Base-by-base conservation (phyloP, 2,113 vertebrate species). In the Axis porcinus region DNA sequence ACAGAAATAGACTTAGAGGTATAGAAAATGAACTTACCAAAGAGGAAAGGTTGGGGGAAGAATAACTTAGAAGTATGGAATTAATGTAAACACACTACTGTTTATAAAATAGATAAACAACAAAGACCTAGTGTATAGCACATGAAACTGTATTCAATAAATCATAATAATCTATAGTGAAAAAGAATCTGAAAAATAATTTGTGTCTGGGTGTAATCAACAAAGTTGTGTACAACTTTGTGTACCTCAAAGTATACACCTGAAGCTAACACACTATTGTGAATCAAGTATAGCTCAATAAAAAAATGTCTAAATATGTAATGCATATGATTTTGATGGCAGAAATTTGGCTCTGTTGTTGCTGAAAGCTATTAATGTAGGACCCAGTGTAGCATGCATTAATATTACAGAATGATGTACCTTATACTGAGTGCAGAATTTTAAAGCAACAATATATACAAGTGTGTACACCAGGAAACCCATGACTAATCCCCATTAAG, bases 311-410 rank as follows among this genome's bases (percentile, higher is more conserved):
- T 85, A 17, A 21, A 28, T 13, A 52, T 30, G 21, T 9, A 36
- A 30, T 11, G 14, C 0, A 16, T 36, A n/a, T 23, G 7, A 15
- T 79, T 54, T 60, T 23, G 27, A 83, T 36, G 47, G 62, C 5
- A 78, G 47, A n/a, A 55, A 62, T 50, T 16, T 47, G 33, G 60
- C 11, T 16, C 7, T 4, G 3, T 7, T 47, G 33, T 58, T 50
- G 82, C n/a, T 81, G 43, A 21, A 86, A 2, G 33, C 3, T 12
- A 15, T 13, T 17, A 36, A 79, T 0, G 2, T 36, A 25, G 23
- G 57, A 10, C 2, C 43, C 10, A 14, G 3, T 0, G 2, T 15
- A 43, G 64, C 40, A 14, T 14, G 47, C 0, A 0, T 33, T 14
- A 6, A 36, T 15, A 25, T 28, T 60, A 43, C 43, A 76, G 54